Conservation (phyloP, 2,797 vertebrate genomes). For the Pangasius macronema region DNA sequence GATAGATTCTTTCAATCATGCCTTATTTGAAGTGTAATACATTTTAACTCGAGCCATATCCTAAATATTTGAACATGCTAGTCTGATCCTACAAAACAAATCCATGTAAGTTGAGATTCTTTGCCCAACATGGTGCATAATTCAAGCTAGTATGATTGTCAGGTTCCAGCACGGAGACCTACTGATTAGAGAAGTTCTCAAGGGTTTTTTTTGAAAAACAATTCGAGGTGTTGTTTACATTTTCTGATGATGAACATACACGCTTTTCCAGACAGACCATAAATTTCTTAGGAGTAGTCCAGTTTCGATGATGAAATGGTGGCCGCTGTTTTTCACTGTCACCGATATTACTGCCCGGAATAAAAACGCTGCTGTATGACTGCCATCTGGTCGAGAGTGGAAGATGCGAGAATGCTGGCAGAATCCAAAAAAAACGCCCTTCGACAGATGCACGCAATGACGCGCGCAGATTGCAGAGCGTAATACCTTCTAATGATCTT, state of each 20-base stretch:
- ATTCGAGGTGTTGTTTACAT: slow-evolving; percentile 16
- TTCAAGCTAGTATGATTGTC: slow-evolving; percentile 11
- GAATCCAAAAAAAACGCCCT: slow-evolving; percentile 64
- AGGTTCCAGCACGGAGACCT: neutral
- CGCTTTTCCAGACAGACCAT: neutral
- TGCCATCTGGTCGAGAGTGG: slow-evolving; percentile 61
- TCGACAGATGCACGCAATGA: slow-evolving; percentile 72
- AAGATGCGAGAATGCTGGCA: slow-evolving; percentile 57
- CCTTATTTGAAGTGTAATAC: slow-evolving; percentile 54
- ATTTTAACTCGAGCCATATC: slow-evolving; percentile 50
- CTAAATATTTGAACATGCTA: slow-evolving; percentile 45
- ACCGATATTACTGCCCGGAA: slow-evolving; percentile 41
- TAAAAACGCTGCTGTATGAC: slow-evolving; percentile 50
- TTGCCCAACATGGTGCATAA: neutral
- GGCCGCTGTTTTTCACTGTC: neutral
- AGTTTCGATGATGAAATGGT: neutral
- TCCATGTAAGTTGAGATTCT: slow-evolving; percentile 35
- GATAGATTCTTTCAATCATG: slow-evolving; percentile 49
- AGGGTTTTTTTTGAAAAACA: slow-evolving; percentile 1
- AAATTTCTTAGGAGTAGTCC: neutral
- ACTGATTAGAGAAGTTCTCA: slow-evolving; percentile 27
- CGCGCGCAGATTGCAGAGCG: slow-evolving; percentile 63
- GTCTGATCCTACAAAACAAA: slow-evolving; percentile 43
- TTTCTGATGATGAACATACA: neutral
- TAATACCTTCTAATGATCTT: slow-evolving; percentile 76